A percentile compares a stretch with the other conserved stretches of the same genome.
Evolutionary conservation across 2,797 vertebrate species (phyloP).

Genomic region (Acanthopagrus latus): DNA sequence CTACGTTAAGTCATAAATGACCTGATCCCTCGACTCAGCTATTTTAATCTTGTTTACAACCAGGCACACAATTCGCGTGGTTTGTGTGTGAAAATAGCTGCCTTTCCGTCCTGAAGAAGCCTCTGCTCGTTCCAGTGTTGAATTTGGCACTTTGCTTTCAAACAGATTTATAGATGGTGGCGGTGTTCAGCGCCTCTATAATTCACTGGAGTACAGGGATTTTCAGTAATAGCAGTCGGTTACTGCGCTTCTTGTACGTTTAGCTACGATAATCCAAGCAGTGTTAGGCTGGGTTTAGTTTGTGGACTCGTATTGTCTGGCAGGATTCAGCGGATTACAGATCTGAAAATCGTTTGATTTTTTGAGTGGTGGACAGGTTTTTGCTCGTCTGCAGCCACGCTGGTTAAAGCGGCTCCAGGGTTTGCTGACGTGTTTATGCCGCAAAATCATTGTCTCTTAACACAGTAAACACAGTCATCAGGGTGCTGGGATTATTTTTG

Average conservation of each 20-base stretch:
- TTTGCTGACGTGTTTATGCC: conserved; percentile 55
- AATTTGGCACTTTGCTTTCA: conserved; percentile 67
- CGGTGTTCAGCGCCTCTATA: conserved; percentile 45
- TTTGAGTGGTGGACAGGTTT: conserved; percentile 59
- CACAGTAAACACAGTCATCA: conserved; percentile 53
- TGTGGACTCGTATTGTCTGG: conserved; percentile 62
- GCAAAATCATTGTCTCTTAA: conserved; percentile 36
- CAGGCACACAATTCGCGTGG: conserved; percentile 24
- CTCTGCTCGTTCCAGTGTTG: conserved; percentile 44
- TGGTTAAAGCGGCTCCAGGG: conserved; percentile 33
- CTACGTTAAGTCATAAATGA: conserved; percentile 67
- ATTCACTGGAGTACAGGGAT: conserved; percentile 56
- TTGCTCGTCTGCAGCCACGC: conserved; percentile 50
- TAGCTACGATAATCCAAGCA: conserved; percentile 58
- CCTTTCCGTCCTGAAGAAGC: conserved; percentile 35
- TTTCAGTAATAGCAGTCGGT: conserved; percentile 63
- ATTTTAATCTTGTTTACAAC: conserved; percentile 77
- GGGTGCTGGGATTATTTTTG: conserved; percentile 38
- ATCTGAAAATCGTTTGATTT: conserved; percentile 61
- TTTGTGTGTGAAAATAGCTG: conserved; percentile 45
- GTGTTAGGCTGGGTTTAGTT: conserved; percentile 52
- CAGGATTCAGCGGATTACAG: conserved; percentile 66
- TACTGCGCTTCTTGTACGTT: conserved; percentile 44
- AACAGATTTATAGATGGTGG: conserved; percentile 59
- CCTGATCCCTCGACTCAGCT: conserved; percentile 63